Conservation (phyloP, 2,888 invertebrate genomes). For the Emmelina monodactyla region DNA sequence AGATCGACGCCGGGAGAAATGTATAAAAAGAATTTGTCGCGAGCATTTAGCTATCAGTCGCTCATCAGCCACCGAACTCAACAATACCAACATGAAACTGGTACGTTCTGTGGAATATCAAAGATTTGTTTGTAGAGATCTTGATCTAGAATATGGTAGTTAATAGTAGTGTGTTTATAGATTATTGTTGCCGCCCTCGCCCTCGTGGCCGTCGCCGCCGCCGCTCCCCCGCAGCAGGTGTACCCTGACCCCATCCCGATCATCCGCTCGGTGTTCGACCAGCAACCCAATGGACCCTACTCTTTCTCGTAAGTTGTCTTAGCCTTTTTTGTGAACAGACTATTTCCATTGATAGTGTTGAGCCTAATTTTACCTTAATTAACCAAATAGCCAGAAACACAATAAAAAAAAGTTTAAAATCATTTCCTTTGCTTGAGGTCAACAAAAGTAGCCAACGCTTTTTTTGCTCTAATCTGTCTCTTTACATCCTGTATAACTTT, state of each 20-base stretch:
- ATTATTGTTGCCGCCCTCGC: constrained; percentile 35
- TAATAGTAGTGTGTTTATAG: constrained; percentile 2
- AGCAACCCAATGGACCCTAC: constrained; percentile 35
- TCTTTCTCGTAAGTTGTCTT: constrained; percentile 29
- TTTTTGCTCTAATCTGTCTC: no score
- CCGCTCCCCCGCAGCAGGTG: constrained; percentile 24
- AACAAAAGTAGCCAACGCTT: no score
- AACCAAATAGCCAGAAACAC: neutral
- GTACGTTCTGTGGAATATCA: constrained; percentile 27
- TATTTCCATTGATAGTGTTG: no score
- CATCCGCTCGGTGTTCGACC: constrained; percentile 27
- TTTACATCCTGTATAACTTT: neutral
- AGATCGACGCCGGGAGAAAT: constrained; percentile 38
- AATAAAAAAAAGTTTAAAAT: no score
- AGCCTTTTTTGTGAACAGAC: no score
- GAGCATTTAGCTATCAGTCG: constrained; percentile 14
- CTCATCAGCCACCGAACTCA: constrained; percentile 23
- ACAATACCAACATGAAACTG: constrained; percentile 48
- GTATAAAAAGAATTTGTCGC: constrained; percentile 32
- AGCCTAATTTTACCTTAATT: no score
- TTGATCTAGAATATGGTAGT: no score
- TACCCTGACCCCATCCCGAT: constrained; percentile 18
- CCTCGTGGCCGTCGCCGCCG: constrained; percentile 33
- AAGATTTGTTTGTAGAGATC: neutral
- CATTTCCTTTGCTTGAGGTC: no score